Conservation (phyloP, 2,888 invertebrate genomes). For the Sinelater perroti region DNA sequence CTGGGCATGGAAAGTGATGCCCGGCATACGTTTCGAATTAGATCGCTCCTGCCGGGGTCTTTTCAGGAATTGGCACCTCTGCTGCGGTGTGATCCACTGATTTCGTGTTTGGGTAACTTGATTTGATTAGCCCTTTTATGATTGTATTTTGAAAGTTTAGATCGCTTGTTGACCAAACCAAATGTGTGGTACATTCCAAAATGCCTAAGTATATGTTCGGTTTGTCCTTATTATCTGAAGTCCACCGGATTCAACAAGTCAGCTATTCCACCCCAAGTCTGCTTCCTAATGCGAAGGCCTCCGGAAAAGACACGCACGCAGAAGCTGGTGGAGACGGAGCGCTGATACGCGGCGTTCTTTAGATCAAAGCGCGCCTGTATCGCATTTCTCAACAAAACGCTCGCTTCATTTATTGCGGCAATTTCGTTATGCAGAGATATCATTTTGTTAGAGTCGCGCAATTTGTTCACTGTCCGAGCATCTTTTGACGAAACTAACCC, state of each 20-base stretch:
- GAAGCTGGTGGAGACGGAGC: neutral
- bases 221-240: too few species aligned
- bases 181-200: too few species aligned
- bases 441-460: conserved; percentile 40
- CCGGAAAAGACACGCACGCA: neutral
- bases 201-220: too few species aligned
- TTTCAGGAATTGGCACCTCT: neutral
- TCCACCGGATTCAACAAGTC: conserved; percentile 11
- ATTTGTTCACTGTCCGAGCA: conserved; percentile 47
- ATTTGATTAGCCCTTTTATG: too few species aligned
- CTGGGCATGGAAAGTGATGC: conserved; percentile 29
- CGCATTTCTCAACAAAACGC: conserved; percentile 29
- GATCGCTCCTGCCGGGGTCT: conserved; percentile 7
- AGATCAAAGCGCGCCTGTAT: conserved; percentile 29
- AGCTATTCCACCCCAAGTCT: conserved; percentile 2
- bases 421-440: conserved; percentile 46
- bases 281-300: conserved; percentile 5
- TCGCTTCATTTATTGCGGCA: conserved; percentile 46
- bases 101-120: too few species aligned
- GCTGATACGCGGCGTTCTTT: conserved; percentile 17
- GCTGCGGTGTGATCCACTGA: neutral
- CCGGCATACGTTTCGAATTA: conserved; percentile 14
- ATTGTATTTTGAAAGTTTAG: too few species aligned
- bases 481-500: conserved; percentile 53
- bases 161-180: too few species aligned